Percentiles rank a stretch among this genome's conserved stretches.
These are phyloP conservation scores for Lasioglossum pauxillum DNA, from an alignment of 2,888 invertebrate genomes.

Conservation along the genomic window DNA sequence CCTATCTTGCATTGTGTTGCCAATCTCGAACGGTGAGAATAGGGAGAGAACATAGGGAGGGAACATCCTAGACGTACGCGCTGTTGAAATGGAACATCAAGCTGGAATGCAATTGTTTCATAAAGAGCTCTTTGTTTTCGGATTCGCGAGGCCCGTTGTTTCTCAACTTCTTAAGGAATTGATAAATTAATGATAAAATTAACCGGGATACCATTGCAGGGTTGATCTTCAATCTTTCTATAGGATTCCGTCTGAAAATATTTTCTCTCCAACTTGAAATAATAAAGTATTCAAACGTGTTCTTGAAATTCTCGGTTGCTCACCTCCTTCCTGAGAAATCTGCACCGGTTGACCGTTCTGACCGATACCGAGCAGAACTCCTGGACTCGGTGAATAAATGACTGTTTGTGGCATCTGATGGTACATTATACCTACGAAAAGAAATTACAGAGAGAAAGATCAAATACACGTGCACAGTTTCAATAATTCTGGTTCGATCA, in stretches of 20 bases:
- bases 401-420: slow-evolving; percentile 83
- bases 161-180: not conserved
- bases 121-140: slow-evolving; percentile 4
- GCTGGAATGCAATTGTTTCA: slow-evolving; percentile 1
- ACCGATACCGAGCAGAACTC: slow-evolving; percentile 81
- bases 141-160: not conserved
- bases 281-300: not conserved
- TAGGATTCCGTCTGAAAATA: not conserved
- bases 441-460: slow-evolving; percentile 53
- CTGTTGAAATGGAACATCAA: slow-evolving; percentile 9
- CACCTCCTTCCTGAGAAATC: slow-evolving; percentile 82
- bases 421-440: slow-evolving; percentile 81
- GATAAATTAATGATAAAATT: not conserved
- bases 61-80: slow-evolving; percentile 3
- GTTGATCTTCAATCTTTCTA: not conserved
- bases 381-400: slow-evolving; percentile 81
- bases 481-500: not conserved
- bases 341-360: slow-evolving; percentile 83
- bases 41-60: not conserved
- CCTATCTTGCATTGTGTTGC: not conserved
- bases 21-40: not conserved
- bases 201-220: not conserved
- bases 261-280: not conserved
- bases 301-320: slow-evolving; percentile 9
- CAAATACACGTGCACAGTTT: not conserved